Evolutionary conservation across 2,888 invertebrate genomes (phyloP).

Genomic region (Polydrusus cervinus): DNA sequence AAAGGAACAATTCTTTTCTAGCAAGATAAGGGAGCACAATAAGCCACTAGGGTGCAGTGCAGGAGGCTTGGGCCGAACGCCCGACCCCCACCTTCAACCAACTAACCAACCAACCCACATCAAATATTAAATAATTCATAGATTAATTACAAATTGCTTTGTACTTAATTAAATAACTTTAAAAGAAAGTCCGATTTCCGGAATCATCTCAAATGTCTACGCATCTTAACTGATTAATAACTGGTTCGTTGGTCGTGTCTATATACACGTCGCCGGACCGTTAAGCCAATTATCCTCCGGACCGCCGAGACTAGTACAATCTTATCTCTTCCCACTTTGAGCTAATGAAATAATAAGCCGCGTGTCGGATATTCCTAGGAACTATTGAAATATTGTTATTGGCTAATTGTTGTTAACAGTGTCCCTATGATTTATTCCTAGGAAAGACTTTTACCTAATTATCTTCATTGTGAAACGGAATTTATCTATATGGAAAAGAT

Average conservation of each 20-base stretch:
- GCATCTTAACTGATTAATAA: conserved; percentile 35
- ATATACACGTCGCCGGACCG: conserved; percentile 31
- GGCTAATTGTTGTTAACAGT: conserved; percentile 42
- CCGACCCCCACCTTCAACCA: no score
- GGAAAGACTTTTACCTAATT: conserved; percentile 11
- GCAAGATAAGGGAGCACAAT: no score
- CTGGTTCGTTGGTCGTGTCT: conserved; percentile 35
- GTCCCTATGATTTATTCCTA: conserved; percentile 32
- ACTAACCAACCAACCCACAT: no score
- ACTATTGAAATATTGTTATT: conserved; percentile 47
- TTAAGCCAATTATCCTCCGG: conserved; percentile 40
- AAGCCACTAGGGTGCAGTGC: no score
- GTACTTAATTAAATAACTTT: neutral
- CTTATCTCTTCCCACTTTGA: conserved; percentile 43
- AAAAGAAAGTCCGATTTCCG: neutral
- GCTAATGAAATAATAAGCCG: conserved; percentile 48
- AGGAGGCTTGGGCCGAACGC: no score
- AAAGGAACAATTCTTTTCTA: no score
- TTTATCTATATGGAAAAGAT: neutral
- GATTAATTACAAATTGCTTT: no score
- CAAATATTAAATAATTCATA: no score
- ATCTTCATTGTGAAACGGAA: neutral
- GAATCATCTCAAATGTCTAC: conserved; percentile 22
- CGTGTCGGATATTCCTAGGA: conserved; percentile 41
- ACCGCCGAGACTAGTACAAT: conserved; percentile 28